Evolutionary conservation across 2,113 vertebrate genomes (phyloP), one percentile per base, ranked within the genome.

Genomic region (Echinops telfairi): DNA sequence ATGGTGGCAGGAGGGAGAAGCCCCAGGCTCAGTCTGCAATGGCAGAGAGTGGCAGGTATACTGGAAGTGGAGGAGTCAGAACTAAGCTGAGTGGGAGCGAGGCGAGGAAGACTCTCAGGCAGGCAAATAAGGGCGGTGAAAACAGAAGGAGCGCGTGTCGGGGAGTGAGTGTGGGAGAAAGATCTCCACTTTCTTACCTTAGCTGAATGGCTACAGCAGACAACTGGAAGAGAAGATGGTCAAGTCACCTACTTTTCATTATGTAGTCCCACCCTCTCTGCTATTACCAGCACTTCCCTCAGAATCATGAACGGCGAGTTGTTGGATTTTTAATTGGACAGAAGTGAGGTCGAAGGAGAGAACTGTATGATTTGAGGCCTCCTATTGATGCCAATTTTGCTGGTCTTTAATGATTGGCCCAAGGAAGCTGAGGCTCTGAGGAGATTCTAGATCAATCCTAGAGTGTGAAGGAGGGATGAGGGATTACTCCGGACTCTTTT

Each of bases 341-440:
- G 78, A 90, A 90, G 8, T 96, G 27, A 80, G 31, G 68, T 66
- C 73, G 53, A 83, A 83, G 81, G 87, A 88, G 82, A 92, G 33
- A 47, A 82, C 83, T 77, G 87, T 60, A 76, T 33, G 70, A 62
- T 77, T 81, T 22, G 83, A 92, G 79, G 57, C 40, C 17, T 92
- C 70, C 29, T 92, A 76, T 47, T 66, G n/a, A 38, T 22, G 29
- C n/a, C 64, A n/a, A 15, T 68, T 64, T 78, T 86, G 62, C 64
- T 57, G 29, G 57, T 76, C 90, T 60, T 88, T 29, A 12, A 60
- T 23, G 80, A 73, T 36, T 17, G 68, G 79, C 73, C 27, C 19
- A 29, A 20, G 31, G 3, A 15, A 60, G 47, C 25, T 40, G 81
- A 38, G 47, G 31, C 47, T 38, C 25, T 77, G 78, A 14, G n/a